Conservation (phyloP, 2,888 invertebrate genomes). For the Furcula furcula region DNA sequence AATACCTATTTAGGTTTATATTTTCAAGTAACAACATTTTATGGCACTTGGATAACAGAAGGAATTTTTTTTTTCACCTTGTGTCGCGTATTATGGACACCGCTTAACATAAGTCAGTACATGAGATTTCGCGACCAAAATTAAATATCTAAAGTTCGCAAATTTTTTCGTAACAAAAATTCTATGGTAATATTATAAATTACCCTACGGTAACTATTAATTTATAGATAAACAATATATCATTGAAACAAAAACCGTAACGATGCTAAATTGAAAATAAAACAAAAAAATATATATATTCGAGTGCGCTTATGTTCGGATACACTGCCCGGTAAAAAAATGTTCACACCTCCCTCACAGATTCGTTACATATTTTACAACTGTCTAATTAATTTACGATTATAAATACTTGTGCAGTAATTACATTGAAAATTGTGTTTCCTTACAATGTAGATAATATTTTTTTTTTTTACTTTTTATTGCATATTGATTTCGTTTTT, state of each 20-base stretch:
- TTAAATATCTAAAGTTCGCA: too few species aligned
- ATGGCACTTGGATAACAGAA: slow-evolving; percentile 29
- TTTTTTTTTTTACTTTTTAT: slow-evolving; percentile 35
- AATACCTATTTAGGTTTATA: slow-evolving; percentile 8
- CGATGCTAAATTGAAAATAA: background rate
- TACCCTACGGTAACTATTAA: slow-evolving; percentile 31
- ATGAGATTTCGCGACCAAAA: too few species aligned
- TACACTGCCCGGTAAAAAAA: slow-evolving; percentile 22
- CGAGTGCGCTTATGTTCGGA: slow-evolving; percentile 10
- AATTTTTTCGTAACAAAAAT: background rate
- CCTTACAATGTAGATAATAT: slow-evolving; percentile 46
- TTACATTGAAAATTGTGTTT: slow-evolving; percentile 64
- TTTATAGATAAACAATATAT: slow-evolving; percentile 14
- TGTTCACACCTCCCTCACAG: slow-evolving; percentile 19
- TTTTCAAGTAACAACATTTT: slow-evolving; percentile 23
- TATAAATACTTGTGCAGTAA: slow-evolving; percentile 73
- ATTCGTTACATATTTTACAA: slow-evolving; percentile 47
- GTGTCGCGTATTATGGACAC: background rate
- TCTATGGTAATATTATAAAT: background rate
- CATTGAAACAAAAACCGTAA: background rate
- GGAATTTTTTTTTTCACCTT: too few species aligned
- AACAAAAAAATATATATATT: slow-evolving; percentile 12
- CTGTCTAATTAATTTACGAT: slow-evolving; percentile 54
- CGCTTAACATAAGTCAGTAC: too few species aligned
- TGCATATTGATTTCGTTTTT: slow-evolving; percentile 29